These are phyloP conservation scores for Augochlora pura DNA, from an alignment of 1,140 invertebrate species.

Conservation along the genomic window DNA sequence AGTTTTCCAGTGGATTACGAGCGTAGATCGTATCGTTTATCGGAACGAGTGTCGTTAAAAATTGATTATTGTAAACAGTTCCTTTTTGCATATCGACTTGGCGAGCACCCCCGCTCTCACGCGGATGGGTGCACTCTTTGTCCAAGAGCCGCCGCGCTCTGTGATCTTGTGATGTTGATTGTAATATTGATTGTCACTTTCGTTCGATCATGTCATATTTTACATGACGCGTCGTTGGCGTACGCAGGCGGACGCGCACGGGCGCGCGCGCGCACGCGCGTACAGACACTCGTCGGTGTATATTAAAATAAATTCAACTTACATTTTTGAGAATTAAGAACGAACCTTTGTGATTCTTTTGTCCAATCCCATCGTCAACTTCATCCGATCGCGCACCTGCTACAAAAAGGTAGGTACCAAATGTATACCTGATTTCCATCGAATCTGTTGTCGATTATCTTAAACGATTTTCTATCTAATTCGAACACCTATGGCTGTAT, in stretches of 20 bases:
- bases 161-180: conserved; percentile 66
- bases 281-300: conserved; percentile 68
- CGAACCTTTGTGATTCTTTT: conserved; percentile 6
- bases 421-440: too few species aligned
- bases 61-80: conserved; percentile 64
- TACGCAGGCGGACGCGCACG: conserved; percentile 46
- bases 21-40: conserved; percentile 58
- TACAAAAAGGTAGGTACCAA: conserved; percentile 3
- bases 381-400: too few species aligned
- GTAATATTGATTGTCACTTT: conserved; percentile 63
- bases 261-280: conserved; percentile 37
- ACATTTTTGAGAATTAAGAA: conserved; percentile 76
- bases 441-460: too few species aligned
- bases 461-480: too few species aligned
- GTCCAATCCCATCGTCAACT: background rate
- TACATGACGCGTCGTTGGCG: conserved; percentile 64
- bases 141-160: conserved; percentile 49
- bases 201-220: conserved; percentile 62
- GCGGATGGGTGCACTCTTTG: conserved; percentile 41
- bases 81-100: conserved; percentile 68
- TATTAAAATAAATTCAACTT: conserved; percentile 75
- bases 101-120: conserved; percentile 20
- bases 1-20: conserved; percentile 57
- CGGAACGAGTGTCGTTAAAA: conserved; percentile 47
- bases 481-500: too few species aligned